Conservation (phyloP, 2,113 vertebrate species). For the Seriola aureovittata region DNA sequence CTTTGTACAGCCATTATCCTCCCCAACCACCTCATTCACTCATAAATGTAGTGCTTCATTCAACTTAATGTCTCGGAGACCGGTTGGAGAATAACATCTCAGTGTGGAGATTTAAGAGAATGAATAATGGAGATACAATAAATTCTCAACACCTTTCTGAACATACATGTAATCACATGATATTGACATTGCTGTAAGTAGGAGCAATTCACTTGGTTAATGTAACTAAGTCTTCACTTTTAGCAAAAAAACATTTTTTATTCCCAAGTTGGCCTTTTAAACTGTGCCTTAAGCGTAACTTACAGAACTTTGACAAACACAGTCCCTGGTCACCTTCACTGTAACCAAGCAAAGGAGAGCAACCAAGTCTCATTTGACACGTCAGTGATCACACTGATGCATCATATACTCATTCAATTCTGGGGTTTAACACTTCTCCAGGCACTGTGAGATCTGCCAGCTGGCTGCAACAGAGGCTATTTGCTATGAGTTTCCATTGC, state of each 20-base stretch:
- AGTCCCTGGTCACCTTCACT: constrained; percentile 29
- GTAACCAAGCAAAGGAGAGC: constrained; percentile 18
- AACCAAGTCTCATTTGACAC: constrained; percentile 49
- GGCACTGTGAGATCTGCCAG: constrained; percentile 48
- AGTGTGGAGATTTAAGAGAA: neutral
- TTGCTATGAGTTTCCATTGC: constrained; percentile 35
- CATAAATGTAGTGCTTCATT: neutral
- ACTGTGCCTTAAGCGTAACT: neutral
- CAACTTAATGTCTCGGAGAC: neutral
- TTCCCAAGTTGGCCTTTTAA: neutral
- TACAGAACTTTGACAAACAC: constrained; percentile 15
- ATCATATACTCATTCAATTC: constrained; percentile 47
- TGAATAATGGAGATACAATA: neutral
- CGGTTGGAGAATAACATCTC: neutral
- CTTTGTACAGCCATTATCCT: neutral
- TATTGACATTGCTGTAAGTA: neutral
- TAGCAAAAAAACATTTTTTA: neutral
- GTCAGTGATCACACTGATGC: constrained; percentile 59
- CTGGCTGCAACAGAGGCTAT: constrained; percentile 48
- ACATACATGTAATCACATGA: neutral
- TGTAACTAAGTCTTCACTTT: neutral
- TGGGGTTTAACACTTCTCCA: constrained; percentile 47
- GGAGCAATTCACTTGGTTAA: neutral
- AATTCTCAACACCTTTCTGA: neutral
- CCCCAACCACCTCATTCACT: neutral